Evolutionary conservation across 2,888 invertebrate species (phyloP).

Genomic region (Teleogryllus oceanicus): DNA sequence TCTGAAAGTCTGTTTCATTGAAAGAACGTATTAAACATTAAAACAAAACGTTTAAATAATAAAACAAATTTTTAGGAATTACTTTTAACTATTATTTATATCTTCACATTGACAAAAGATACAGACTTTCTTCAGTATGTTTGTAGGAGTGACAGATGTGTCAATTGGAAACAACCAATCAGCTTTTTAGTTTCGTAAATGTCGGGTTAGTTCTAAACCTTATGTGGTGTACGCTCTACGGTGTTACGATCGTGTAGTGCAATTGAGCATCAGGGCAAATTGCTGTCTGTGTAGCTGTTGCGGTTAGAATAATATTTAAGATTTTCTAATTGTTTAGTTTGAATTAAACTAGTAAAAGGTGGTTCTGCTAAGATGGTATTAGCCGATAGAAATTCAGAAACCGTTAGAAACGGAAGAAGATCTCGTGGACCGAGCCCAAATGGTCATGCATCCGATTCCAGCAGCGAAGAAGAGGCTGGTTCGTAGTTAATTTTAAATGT

Average conservation of each 20-base stretch:
- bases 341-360: conserved; percentile 41
- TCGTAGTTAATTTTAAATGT: conserved; percentile 29
- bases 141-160: neutral
- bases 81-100: no score
- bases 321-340: conserved; percentile 24
- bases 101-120: no score
- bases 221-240: conserved; percentile 21
- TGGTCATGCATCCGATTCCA: conserved; percentile 75
- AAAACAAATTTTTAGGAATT: no score
- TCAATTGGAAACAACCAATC: conserved; percentile 8
- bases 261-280: conserved; percentile 12
- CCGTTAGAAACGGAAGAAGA: conserved; percentile 78
- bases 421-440: conserved; percentile 90
- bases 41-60: no score
- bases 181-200: neutral
- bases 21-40: no score
- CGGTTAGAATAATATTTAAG: conserved; percentile 23
- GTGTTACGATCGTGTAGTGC: conserved; percentile 20
- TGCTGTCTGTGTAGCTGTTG: conserved; percentile 3
- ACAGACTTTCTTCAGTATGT: no score
- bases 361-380: conserved; percentile 69
- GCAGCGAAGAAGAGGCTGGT: conserved; percentile 78
- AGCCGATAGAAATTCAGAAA: conserved; percentile 81
- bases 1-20: no score
- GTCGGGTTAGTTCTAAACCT: neutral